Evolutionary conservation across 2,797 vertebrate species (phyloP).

Genomic region (Micropoecilia bifurca): DNA sequence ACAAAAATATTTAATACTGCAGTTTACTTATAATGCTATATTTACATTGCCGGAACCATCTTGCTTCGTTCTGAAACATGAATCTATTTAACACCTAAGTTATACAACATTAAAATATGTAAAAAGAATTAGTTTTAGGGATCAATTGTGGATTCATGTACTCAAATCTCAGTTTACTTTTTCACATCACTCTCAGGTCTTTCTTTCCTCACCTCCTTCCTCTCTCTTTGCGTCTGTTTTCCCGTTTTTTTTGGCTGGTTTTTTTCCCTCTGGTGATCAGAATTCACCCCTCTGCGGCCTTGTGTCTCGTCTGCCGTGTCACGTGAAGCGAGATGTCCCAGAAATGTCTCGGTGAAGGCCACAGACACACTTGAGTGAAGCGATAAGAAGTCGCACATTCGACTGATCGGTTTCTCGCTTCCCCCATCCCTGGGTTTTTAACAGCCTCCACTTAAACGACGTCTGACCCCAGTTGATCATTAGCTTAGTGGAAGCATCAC

Average conservation of each 20-base stretch:
- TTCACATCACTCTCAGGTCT: neutral
- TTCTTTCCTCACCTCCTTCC: neutral
- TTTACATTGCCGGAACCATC: neutral
- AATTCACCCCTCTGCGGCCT: constrained; percentile 24
- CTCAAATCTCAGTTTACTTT: neutral
- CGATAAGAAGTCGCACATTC: constrained; percentile 25
- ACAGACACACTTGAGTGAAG: constrained; percentile 19
- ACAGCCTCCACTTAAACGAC: constrained; percentile 26
- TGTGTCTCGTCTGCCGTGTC: constrained; percentile 20
- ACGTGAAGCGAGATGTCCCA: constrained; percentile 41
- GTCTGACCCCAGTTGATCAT: constrained; percentile 42
- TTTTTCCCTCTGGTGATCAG: constrained; percentile 1
- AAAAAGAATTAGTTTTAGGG: neutral
- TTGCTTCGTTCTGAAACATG: neutral
- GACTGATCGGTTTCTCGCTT: constrained; percentile 49
- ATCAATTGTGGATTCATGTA: neutral
- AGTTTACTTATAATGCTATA: neutral
- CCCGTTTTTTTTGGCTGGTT: constrained; percentile 6
- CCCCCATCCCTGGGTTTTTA: constrained; percentile 30
- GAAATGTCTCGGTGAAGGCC: constrained; percentile 28
- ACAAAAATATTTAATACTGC: neutral
- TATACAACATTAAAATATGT: neutral
- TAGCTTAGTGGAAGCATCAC: constrained; percentile 18
- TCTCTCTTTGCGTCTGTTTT: constrained; percentile 4
- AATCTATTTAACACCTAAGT: neutral